A percentile compares a stretch with the other conserved stretches of the same genome.
These are phyloP conservation scores for Hyposoter didymator DNA, from an alignment of 2,888 invertebrate species.

Conservation along the genomic window DNA sequence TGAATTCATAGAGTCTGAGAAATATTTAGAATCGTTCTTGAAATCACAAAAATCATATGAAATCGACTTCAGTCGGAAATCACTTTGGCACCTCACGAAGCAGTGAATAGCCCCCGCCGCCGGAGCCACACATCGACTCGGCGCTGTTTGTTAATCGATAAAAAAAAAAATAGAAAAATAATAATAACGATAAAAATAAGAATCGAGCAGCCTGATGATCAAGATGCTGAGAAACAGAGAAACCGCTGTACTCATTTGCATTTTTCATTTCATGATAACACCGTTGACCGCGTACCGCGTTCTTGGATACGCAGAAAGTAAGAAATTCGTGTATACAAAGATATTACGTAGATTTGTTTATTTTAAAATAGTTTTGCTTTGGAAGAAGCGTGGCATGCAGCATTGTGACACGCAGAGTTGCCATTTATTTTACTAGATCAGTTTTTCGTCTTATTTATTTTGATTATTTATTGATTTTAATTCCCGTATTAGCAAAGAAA, in stretches of 20 bases:
- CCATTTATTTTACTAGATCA: slow-evolving; percentile 6
- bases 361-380: slow-evolving; percentile 50
- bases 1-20: too few species aligned
- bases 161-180: background rate
- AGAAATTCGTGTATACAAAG: slow-evolving; percentile 65
- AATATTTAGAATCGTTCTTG: too few species aligned
- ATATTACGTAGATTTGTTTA: background rate
- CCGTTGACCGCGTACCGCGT: slow-evolving; percentile 69
- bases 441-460: background rate
- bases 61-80: too few species aligned
- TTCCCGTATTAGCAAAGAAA: background rate
- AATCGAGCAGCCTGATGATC: too few species aligned
- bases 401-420: slow-evolving; percentile 41
- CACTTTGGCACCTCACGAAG: too few species aligned
- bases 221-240: slow-evolving; percentile 19
- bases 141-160: background rate
- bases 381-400: slow-evolving; percentile 30
- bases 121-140: too few species aligned
- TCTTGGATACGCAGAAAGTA: slow-evolving; percentile 79
- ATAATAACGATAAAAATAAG: background rate
- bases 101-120: too few species aligned
- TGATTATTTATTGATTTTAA: slow-evolving; percentile 12
- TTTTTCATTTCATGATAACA: slow-evolving; percentile 66
- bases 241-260: slow-evolving; percentile 37
- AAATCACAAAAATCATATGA: too few species aligned